Conservation (phyloP, 2,797 vertebrate genomes). For the Aselliscus stoliczkanus region DNA sequence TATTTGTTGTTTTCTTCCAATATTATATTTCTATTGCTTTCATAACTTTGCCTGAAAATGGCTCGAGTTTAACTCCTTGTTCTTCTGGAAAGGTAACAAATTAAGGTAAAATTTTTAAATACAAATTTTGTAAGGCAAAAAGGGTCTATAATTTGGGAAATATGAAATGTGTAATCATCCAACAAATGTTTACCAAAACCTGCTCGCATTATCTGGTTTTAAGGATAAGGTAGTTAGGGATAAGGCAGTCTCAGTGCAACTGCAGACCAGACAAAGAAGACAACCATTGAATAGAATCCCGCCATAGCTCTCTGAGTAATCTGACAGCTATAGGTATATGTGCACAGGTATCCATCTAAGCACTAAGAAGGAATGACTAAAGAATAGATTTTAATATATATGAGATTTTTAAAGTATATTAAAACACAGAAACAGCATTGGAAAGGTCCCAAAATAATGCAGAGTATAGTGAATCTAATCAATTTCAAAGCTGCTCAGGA, state of each 20-base stretch:
- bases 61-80: neutral
- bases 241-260: neutral
- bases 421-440: neutral
- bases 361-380: neutral
- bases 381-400: neutral
- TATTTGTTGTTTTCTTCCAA: neutral
- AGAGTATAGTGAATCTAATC: neutral
- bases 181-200: neutral
- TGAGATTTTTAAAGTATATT: neutral
- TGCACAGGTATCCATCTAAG: neutral
- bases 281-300: neutral
- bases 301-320: neutral
- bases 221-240: neutral
- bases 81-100: neutral
- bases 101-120: neutral
- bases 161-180: neutral
- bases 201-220: neutral
- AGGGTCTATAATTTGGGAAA: neutral
- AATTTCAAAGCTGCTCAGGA: neutral
- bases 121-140: neutral
- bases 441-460: neutral
- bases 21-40: neutral
- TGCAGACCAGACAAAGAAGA: neutral
- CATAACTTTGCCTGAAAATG: neutral
- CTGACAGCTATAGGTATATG: neutral